Evolutionary conservation across 2,888 invertebrate species (phyloP).

Genomic region (Phyllotreta striolata): DNA sequence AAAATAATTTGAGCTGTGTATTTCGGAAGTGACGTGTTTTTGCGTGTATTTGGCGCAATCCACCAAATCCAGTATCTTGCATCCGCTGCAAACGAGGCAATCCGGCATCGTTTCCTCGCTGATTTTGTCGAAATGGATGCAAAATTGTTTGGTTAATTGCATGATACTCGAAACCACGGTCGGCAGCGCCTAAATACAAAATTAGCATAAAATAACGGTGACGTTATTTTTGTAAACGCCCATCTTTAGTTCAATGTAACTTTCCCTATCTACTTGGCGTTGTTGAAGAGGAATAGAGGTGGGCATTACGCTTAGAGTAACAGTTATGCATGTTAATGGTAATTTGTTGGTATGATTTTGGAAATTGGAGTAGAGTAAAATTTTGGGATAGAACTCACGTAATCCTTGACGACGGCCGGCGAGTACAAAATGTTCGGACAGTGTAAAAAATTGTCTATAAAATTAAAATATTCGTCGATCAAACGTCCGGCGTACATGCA

Average conservation of each 20-base stretch:
- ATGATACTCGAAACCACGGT: constrained; percentile 51
- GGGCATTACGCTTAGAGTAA: too few relatives aligned
- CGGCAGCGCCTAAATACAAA: constrained; percentile 49
- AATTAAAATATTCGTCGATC: constrained; percentile 49
- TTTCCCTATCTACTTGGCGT: too few relatives aligned
- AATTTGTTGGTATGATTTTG: too few relatives aligned
- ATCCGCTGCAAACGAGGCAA: constrained; percentile 46
- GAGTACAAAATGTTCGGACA: constrained; percentile 51
- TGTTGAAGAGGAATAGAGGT: too few relatives aligned
- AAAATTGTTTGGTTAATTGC: constrained; percentile 52
- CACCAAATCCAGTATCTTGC: constrained; percentile 52
- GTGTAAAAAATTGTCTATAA: constrained; percentile 50
- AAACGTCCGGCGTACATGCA: constrained; percentile 56
- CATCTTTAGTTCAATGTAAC: too few relatives aligned
- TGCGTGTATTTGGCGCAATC: constrained; percentile 47
- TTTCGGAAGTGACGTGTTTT: constrained; percentile 44
- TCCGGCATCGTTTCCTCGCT: constrained; percentile 47
- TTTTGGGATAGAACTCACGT: constrained; percentile 44
- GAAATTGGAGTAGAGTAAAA: too few relatives aligned
- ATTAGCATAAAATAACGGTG: too few relatives aligned
- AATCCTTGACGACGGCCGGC: constrained; percentile 50
- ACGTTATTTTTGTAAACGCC: too few relatives aligned
- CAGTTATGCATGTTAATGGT: too few relatives aligned
- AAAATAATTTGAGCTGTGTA: constrained; percentile 13
- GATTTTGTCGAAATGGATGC: constrained; percentile 54